phyloP scores from a whole-genome alignment of 1,140 invertebrate genomes.

The Eufriesea mexicana region DNA sequence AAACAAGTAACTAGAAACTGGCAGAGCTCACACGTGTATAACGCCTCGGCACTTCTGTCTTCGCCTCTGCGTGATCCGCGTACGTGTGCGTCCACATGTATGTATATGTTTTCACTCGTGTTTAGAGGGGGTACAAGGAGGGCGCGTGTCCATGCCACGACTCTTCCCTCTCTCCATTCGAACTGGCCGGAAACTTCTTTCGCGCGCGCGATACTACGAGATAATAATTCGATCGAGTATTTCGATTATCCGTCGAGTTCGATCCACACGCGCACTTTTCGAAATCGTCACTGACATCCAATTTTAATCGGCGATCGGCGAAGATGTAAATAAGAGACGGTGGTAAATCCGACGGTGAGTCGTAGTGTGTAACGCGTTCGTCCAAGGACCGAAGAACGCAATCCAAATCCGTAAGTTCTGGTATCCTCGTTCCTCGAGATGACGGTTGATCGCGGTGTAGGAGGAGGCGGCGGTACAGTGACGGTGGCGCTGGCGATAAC shows the following conservation, averaged over 20 bases:
- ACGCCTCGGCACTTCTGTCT: conserved; percentile 46
- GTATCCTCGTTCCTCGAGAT: conserved; percentile 66
- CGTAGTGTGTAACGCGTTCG: conserved; percentile 26
- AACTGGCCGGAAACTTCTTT: conserved; percentile 34
- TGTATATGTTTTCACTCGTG: conserved; percentile 45
- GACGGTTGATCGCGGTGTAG: conserved; percentile 67
- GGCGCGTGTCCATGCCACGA: conserved; percentile 28
- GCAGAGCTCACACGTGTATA: conserved; percentile 54
- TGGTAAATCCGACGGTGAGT: neutral
- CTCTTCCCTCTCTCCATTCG: conserved; percentile 39
- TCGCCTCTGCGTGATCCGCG: conserved; percentile 52
- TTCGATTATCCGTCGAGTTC: neutral
- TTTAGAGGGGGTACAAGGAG: conserved; percentile 20
- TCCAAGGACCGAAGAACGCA: conserved; percentile 70
- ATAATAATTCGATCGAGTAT: neutral
- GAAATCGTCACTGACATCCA: conserved; percentile 11
- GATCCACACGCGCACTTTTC: conserved; percentile 33
- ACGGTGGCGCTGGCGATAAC: conserved; percentile 64
- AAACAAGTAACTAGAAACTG: conserved; percentile 79
- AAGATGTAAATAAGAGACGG: neutral
- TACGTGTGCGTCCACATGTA: conserved; percentile 60
- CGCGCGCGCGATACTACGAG: neutral
- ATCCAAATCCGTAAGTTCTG: conserved; percentile 57
- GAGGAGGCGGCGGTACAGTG: conserved; percentile 63
- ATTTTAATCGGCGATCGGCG: conserved; percentile 8